Conservation (phyloP, 92 coral and sea anemone species). For the Virgularia gustaviana region DNA sequence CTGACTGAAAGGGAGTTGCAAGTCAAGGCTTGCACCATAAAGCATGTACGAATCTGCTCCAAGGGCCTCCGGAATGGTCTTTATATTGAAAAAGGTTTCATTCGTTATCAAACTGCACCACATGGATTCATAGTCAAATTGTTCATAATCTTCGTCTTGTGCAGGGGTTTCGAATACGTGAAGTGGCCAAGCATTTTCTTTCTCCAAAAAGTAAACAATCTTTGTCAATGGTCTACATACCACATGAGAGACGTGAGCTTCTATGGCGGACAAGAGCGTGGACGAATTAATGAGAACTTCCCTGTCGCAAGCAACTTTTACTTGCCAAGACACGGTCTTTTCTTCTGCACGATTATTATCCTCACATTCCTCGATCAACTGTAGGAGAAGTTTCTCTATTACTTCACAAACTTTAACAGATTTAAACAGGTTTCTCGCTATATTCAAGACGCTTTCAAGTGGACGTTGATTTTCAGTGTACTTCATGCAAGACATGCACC, state of each 20-base stretch:
- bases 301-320: constrained; percentile 49
- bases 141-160: constrained; percentile 36
- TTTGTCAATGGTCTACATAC: constrained; percentile 50
- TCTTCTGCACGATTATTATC: constrained; percentile 22
- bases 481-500: constrained; percentile 48
- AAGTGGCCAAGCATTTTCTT: constrained; percentile 76
- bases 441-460: background rate
- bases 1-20: constrained; percentile 62
- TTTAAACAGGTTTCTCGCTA: constrained; percentile 3
- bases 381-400: constrained; percentile 30
- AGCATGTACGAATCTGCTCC: constrained; percentile 74
- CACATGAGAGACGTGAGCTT: constrained; percentile 20
- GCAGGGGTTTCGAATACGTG: constrained; percentile 3
- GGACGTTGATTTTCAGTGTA: constrained; percentile 22
- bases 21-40: constrained; percentile 40
- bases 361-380: constrained; percentile 15
- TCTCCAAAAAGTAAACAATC: constrained; percentile 77
- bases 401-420: constrained; percentile 18
- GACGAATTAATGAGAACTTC: constrained; percentile 48
- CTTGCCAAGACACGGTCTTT: constrained; percentile 40
- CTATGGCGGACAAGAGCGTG: constrained; percentile 48
- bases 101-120: constrained; percentile 55
- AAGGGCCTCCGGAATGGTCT: constrained; percentile 66
- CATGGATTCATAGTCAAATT: constrained; percentile 25
- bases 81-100: constrained; percentile 49